Base-by-base conservation (phyloP, 2,113 vertebrate genomes). In the Oreotrochilus melanogaster region DNA sequence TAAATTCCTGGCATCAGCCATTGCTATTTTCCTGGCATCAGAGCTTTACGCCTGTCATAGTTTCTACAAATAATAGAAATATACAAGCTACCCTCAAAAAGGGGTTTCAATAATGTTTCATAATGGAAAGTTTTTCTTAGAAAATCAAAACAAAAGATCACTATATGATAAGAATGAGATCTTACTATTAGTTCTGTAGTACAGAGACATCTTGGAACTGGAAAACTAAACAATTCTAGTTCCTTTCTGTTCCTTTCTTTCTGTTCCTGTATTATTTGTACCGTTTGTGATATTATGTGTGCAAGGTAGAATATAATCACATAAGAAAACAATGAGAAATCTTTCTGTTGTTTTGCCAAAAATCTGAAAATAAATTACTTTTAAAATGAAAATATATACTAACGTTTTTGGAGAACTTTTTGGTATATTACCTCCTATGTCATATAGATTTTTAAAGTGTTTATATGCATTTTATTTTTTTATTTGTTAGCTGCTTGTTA, bases 1-100 rank as follows among this genome's bases (percentile, higher is more conserved):
- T 76, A 76, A 93, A 92, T 95, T 95, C 92, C 92, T 95, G 72
- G 72, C 82, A 92, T 66, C 43, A 43, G 30, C 75, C 35, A 45
- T 4, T 66, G 78, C 54, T 86, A 48, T 90, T 95, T 94, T 93
- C 82, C 82, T 86, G 67, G 83, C 6, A 1, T 6, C 43, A 83
- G 67, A 88, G 78, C 7, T 14, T 86, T 65, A 66, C 14, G 14
- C 37, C 45, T 67, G 74, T 48, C n/a, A 72, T 61, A 69, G 6
- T 51, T 94, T 27, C 43, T 69, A 42, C 61, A 79, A 75, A 61
- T 53, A 60, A 78, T 31, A 27, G 43, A 72, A 17, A 23, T 53
- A 64, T 65, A 56, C 27, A 28, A 60, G 30, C n/a, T 45, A 31
- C 11, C 4, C 8, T 9, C 1, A 4, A 10, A 78, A 78, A 75